phyloP scores from a whole-genome alignment of 2,888 invertebrate genomes.

The Harpalus rubripes region DNA sequence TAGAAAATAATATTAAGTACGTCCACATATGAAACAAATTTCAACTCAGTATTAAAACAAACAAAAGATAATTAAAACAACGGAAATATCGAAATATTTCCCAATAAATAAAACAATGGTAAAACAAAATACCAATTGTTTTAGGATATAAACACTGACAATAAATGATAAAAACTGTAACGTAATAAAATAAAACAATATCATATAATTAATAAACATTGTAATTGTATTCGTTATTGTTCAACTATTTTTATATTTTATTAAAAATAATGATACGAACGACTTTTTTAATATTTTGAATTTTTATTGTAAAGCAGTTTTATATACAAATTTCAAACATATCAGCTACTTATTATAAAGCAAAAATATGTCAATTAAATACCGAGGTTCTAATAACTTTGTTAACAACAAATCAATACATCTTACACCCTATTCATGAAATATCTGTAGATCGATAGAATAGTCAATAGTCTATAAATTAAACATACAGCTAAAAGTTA shows the following conservation, averaged over 20 bases:
- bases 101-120: not conserved
- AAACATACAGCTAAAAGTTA: too few species aligned
- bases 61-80: not conserved
- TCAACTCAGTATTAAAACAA: not conserved
- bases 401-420: too few species aligned
- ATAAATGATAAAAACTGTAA: not conserved
- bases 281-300: too few species aligned
- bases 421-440: too few species aligned
- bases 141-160: not conserved
- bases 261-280: not conserved
- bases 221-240: not conserved
- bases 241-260: not conserved
- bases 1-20: not conserved
- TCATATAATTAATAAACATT: not conserved
- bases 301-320: too few species aligned
- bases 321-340: too few species aligned
- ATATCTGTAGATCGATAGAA: too few species aligned
- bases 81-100: not conserved
- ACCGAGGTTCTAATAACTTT: too few species aligned
- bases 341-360: too few species aligned
- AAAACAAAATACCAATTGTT: not conserved
- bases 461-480: too few species aligned
- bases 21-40: not conserved
- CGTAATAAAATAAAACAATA: not conserved
- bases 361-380: too few species aligned